phyloP scores from a whole-genome alignment of 2,113 vertebrate genomes.

The Rhabdomys dilectus region DNA sequence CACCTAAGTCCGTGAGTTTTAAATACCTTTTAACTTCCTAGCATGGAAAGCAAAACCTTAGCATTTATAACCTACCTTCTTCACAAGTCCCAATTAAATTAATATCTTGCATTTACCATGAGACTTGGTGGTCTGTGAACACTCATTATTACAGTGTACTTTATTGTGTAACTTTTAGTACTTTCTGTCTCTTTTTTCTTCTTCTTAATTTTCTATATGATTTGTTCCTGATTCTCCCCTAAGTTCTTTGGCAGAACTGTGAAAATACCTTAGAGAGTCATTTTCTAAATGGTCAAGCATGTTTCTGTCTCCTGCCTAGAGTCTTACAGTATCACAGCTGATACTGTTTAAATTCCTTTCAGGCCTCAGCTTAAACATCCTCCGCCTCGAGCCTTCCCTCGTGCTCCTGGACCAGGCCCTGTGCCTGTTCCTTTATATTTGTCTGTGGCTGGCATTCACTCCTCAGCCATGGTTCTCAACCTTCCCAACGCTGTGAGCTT shows the following conservation, averaged over 20 bases:
- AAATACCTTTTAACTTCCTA: conserved; percentile 32
- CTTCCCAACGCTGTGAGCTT: no score
- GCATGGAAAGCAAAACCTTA: background rate
- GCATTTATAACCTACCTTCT: background rate
- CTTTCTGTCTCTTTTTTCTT: background rate
- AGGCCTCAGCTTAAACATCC: background rate
- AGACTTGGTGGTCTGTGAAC: background rate
- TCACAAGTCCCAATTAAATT: conserved; percentile 30
- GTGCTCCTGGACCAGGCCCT: background rate
- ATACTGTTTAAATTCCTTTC: background rate
- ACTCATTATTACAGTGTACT: background rate
- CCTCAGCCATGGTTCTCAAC: background rate
- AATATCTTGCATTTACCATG: conserved; percentile 12
- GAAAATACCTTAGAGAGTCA: background rate
- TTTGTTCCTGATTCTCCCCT: conserved; percentile 5
- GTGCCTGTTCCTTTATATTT: conserved; percentile 25
- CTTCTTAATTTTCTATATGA: conserved; percentile 24
- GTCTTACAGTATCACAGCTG: background rate
- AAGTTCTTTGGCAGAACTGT: background rate
- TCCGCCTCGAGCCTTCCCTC: background rate
- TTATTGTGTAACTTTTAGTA: background rate
- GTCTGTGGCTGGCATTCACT: background rate
- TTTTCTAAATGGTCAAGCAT: background rate
- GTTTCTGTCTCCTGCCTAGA: background rate
- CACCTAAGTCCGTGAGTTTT: background rate